A percentile compares a stretch with the other conserved stretches of the same genome.
phyloP scores from a whole-genome alignment of 1,140 invertebrate genomes.

The Akabosia matsudoensis region DNA sequence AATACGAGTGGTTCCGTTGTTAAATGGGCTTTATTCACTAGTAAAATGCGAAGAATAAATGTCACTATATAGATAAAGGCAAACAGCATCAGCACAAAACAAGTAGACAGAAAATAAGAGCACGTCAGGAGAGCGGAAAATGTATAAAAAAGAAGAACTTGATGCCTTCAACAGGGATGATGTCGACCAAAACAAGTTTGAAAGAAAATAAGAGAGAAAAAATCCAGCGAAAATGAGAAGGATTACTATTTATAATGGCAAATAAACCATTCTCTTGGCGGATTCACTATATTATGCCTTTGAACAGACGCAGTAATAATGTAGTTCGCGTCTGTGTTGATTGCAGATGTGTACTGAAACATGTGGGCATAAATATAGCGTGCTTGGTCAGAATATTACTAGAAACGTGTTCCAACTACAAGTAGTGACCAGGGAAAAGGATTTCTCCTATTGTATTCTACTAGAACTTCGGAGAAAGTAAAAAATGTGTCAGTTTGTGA shows the following conservation, averaged over 20 bases:
- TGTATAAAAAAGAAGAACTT: not conserved
- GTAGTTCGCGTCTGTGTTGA: not conserved
- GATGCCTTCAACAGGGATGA: not conserved
- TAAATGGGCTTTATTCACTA: no score
- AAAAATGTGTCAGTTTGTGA: no score
- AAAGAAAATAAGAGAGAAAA: slow-evolving; percentile 7
- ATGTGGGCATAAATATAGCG: no score
- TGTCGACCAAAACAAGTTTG: not conserved
- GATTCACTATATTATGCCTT: not conserved
- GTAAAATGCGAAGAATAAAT: no score
- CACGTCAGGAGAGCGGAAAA: not conserved
- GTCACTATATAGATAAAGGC: not conserved
- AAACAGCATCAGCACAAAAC: not conserved
- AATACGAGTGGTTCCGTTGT: not conserved
- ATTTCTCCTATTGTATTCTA: no score
- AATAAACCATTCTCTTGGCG: slow-evolving; percentile 13
- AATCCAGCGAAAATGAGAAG: slow-evolving; percentile 19
- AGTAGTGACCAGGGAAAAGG: not conserved
- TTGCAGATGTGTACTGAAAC: not conserved
- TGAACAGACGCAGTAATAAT: not conserved
- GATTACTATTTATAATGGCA: slow-evolving; percentile 14
- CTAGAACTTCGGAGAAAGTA: no score
- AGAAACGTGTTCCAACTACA: not conserved
- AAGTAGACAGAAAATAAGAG: not conserved
- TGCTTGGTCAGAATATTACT: no score